Conservation (phyloP, 2,113 vertebrate species). For the Oreochromis spilurus region DNA sequence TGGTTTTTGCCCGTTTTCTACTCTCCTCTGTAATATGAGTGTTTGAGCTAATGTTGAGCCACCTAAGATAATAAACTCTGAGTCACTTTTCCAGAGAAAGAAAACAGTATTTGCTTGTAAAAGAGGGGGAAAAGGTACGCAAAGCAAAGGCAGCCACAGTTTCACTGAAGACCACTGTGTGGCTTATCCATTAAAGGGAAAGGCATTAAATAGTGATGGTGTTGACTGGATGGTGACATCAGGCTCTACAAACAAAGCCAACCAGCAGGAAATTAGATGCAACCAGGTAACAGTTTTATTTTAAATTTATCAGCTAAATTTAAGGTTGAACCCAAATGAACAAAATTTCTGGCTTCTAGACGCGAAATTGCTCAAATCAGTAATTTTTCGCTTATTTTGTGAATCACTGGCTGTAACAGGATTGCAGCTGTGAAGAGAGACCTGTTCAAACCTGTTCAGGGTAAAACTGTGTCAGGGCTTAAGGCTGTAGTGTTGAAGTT, state of each 20-base stretch:
- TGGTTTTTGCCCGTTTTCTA: background rate
- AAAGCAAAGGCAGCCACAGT: background rate
- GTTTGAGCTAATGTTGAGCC: background rate
- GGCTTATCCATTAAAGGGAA: conserved; percentile 1
- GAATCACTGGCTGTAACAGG: background rate
- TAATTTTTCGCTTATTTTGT: background rate
- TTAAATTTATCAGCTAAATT: background rate
- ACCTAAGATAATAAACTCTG: conserved; percentile 19
- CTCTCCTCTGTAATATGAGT: background rate
- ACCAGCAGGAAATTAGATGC: background rate
- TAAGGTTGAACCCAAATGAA: background rate
- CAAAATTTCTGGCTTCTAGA: background rate
- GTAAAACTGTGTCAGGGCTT: background rate
- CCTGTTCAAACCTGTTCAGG: background rate
- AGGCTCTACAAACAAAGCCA: background rate
- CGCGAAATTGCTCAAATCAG: background rate
- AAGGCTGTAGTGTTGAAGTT: background rate
- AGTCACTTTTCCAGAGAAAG: background rate
- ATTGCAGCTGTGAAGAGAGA: background rate
- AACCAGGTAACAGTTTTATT: background rate
- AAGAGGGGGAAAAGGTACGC: fast-evolving
- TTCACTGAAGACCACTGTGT: background rate
- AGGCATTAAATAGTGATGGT: background rate
- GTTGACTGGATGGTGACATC: background rate
- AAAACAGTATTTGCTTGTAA: background rate